Evolutionary conservation across 2,888 invertebrate species (phyloP), one percentile per base, ranked within the genome.

Genomic region (Hyalella azteca): DNA sequence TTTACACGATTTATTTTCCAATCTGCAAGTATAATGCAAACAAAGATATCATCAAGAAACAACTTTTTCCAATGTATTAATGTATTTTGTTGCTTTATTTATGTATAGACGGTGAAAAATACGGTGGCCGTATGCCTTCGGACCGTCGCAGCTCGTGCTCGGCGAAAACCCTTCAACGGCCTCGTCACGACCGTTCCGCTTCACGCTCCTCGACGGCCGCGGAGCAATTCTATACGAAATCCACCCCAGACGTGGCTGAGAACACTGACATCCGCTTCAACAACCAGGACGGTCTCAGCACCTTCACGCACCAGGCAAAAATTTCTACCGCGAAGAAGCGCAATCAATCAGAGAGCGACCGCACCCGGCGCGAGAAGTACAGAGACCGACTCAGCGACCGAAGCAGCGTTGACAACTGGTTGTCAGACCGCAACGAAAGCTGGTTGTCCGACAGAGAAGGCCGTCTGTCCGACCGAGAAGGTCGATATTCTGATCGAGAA

Each of bases 401-500:
- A 7, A 60, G 59, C 32, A 59, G 78, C 32, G 40, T 50, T 22
- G 78, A 41, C 39, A 29, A 36, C 26, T 59, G 78, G 78, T 19
- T 59, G 22, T 26, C 41, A 9, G 73, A 45, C 36, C 22, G 59
- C 15, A 48, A 66, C 41, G 66, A 41, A 36, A 40, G 78, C 32
- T 66, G 79, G 36, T 22, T 41, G 19, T 40, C 54, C 45, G 81
- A 81, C 66, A 48, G 82, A 26, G 83, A 83, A 40, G 81, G 82
- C 54, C 73, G 82, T 39, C 22, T 79, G 36, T 81, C 81, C 4
- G 83, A 83, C 66, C 59, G 66, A 13, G 66, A 78, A 9, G 45
- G 66, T 36, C 39, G 66, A 3, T 66, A 22, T 66, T 66, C 66
- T 19, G 66, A 66, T 19, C 32, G 66, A 4, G 66, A 66, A 19